Conservation (phyloP, 2,888 invertebrate genomes). For the Agonopterix heracliana region DNA sequence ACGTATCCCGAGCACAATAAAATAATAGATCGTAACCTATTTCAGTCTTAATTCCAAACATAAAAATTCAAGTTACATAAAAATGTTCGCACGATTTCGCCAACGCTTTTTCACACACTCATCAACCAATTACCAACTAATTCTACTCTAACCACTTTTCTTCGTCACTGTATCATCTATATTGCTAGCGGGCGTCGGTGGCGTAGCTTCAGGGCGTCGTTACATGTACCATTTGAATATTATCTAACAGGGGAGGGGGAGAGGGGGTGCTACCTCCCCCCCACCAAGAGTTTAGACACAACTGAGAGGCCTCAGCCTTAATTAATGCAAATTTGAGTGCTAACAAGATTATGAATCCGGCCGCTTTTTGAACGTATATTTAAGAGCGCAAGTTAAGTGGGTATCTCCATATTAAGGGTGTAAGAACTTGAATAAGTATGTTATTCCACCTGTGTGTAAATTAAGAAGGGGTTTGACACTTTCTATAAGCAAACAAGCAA, state of each 20-base stretch:
- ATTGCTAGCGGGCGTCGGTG: slow-evolving; percentile 68
- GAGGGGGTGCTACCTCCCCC: neutral
- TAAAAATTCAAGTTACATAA: too few species aligned
- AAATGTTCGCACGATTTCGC: too few species aligned
- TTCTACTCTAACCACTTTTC: slow-evolving; percentile 22
- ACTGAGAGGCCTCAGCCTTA: slow-evolving; percentile 65
- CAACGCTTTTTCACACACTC: neutral
- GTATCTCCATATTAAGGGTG: slow-evolving; percentile 35
- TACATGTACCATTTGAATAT: slow-evolving; percentile 77
- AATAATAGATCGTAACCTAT: too few species aligned
- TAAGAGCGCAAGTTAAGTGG: slow-evolving; percentile 49
- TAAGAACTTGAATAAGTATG: slow-evolving; percentile 14
- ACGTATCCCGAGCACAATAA: too few species aligned
- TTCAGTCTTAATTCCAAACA: too few species aligned
- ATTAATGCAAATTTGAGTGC: slow-evolving; percentile 77
- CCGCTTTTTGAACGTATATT: slow-evolving; percentile 64
- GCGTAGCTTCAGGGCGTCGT: slow-evolving; percentile 58
- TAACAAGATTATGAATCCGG: slow-evolving; percentile 75
- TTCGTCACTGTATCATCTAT: slow-evolving; percentile 45
- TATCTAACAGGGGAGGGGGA: slow-evolving; percentile 46
- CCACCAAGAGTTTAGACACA: slow-evolving; percentile 56
- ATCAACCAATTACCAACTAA: slow-evolving; percentile 4
- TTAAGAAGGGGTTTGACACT: too few species aligned
- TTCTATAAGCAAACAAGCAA: neutral
- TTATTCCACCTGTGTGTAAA: slow-evolving; percentile 1